phyloP scores from a whole-genome alignment of 1,140 invertebrate species.

The Drosophila albomicans region DNA sequence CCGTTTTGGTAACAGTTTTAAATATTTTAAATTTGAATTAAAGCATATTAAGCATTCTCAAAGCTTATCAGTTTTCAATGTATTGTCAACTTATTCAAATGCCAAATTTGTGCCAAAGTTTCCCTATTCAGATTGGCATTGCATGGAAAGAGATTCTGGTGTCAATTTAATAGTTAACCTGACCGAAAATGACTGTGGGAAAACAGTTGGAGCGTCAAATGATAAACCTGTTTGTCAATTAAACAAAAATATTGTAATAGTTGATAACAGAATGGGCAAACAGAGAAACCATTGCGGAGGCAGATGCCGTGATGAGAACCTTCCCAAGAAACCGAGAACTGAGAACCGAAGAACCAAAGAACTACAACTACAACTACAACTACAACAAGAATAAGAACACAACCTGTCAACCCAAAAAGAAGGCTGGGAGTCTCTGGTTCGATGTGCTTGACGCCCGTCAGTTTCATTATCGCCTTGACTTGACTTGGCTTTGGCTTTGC shows the following conservation, averaged over 20 bases:
- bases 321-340: constrained; percentile 55
- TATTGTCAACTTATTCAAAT: too few relatives aligned
- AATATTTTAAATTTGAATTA: neutral
- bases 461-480: constrained; percentile 76
- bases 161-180: constrained; percentile 56
- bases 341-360: neutral
- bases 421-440: constrained; percentile 62
- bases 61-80: neutral
- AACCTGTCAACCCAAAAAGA: constrained; percentile 70
- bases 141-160: constrained; percentile 23
- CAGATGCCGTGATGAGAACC: constrained; percentile 71
- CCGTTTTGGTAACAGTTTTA: neutral
- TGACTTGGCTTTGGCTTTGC: constrained; percentile 23
- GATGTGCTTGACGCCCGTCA: constrained; percentile 72
- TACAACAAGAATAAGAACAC: constrained; percentile 26
- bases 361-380: too few relatives aligned
- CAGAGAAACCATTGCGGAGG: constrained; percentile 42
- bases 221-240: constrained; percentile 84
- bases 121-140: neutral
- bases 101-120: neutral
- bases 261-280: constrained; percentile 79
- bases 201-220: constrained; percentile 80
- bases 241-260: constrained; percentile 83
- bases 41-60: neutral
- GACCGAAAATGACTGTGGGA: constrained; percentile 76